Conservation (phyloP, 2,797 vertebrate genomes). For the Danio kyathit region DNA sequence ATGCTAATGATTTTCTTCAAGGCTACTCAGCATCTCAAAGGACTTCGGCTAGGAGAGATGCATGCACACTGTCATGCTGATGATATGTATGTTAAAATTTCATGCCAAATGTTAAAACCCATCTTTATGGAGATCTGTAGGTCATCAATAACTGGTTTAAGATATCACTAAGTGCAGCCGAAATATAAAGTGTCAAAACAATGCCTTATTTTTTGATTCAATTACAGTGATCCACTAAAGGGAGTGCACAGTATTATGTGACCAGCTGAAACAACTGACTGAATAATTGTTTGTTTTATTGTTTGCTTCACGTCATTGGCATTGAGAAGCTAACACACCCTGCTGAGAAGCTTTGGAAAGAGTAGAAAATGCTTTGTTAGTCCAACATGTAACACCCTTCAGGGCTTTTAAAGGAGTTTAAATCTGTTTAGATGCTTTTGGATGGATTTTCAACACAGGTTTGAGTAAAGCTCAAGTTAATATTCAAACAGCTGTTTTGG, state of each 20-base stretch:
- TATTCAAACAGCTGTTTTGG: neutral
- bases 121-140: neutral
- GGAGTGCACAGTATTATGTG: too few relatives aligned
- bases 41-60: neutral
- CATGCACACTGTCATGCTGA: neutral
- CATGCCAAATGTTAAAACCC: neutral
- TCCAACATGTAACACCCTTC: neutral
- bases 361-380: neutral
- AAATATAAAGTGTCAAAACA: constrained; percentile 16
- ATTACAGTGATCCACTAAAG: constrained; percentile 1
- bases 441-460: neutral
- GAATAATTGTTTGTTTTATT: constrained; percentile 18
- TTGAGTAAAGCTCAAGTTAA: neutral
- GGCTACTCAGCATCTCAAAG: constrained; percentile 35
- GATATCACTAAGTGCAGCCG: neutral
- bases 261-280: constrained; percentile 2
- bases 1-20: constrained; percentile 33
- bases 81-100: constrained; percentile 10
- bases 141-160: neutral
- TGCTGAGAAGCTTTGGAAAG: neutral
- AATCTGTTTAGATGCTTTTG: neutral
- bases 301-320: constrained; percentile 5
- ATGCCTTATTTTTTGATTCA: neutral
- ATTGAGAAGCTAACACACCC: constrained; percentile 32
- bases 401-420: neutral